phyloP scores from a whole-genome alignment of 2,888 invertebrate genomes.

The Acanthoscelides obtectus region DNA sequence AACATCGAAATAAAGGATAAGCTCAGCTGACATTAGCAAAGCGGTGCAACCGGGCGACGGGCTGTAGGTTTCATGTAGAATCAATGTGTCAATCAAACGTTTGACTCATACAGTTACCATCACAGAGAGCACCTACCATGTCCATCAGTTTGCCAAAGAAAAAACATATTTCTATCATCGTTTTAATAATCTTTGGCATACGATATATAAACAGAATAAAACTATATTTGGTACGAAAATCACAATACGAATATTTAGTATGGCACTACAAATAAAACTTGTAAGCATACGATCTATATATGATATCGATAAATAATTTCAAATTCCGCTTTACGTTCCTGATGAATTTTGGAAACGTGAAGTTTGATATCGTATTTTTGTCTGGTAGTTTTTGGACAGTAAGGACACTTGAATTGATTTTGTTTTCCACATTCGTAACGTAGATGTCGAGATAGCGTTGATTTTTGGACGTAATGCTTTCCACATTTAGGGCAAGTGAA shows the following conservation, averaged over 20 bases:
- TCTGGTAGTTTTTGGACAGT: constrained; percentile 21
- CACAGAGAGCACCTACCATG: too few relatives aligned
- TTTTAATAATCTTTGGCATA: background rate
- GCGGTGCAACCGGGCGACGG: too few relatives aligned
- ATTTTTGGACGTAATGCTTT: constrained; percentile 67
- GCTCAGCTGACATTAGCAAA: too few relatives aligned
- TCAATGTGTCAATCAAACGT: too few relatives aligned
- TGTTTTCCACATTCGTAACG: constrained; percentile 27
- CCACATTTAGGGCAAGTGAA: constrained; percentile 50
- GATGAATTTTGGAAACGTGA: constrained; percentile 23
- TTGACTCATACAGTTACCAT: too few relatives aligned
- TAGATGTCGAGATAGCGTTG: constrained; percentile 23
- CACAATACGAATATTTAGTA: background rate
- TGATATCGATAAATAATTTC: constrained; percentile 1
- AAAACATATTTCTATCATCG: background rate
- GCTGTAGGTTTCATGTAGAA: too few relatives aligned
- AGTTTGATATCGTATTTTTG: constrained; percentile 28
- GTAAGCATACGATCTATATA: background rate
- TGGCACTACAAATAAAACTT: background rate
- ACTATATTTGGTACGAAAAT: background rate
- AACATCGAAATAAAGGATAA: too few relatives aligned
- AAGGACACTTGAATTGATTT: constrained; percentile 22
- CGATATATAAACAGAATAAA: background rate
- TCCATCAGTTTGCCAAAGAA: too few relatives aligned
- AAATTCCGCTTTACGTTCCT: constrained; percentile 19